A percentile compares a stretch with the other conserved stretches of the same genome.
These are phyloP conservation scores for Thalassarche chlororhynchos DNA, from an alignment of 2,113 vertebrate genomes.

Conservation along the genomic window DNA sequence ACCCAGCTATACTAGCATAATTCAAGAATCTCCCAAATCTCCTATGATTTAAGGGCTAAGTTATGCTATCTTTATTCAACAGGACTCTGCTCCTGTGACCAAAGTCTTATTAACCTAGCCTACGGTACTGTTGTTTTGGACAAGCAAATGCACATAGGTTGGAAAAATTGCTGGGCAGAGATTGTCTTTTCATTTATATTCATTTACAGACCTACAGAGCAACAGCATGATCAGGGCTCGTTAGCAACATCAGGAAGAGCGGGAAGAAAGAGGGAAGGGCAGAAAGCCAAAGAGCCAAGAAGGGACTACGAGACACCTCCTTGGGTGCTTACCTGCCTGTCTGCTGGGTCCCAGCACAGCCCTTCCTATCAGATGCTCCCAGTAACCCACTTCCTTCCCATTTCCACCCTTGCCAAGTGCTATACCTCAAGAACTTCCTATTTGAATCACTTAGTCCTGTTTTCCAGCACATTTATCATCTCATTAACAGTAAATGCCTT, in stretches of 20 bases:
- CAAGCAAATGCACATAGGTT: neutral
- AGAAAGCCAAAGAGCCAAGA: neutral
- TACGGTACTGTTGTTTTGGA: neutral
- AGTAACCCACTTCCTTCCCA: neutral
- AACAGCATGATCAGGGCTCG: neutral
- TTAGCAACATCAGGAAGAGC: neutral
- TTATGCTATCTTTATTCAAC: neutral
- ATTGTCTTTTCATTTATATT: neutral
- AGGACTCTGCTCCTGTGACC: neutral
- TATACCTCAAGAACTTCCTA: neutral
- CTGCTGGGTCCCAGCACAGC: neutral
- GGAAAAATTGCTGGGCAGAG: neutral
- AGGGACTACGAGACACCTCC: neutral
- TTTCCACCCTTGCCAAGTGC: neutral
- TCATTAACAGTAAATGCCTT: neutral
- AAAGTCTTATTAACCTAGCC: neutral
- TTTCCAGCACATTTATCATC: constrained; percentile 33
- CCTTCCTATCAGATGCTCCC: neutral
- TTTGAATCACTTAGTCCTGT: constrained; percentile 21
- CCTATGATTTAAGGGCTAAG: neutral
- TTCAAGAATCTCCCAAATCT: neutral
- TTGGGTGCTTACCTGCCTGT: neutral
- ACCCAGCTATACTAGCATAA: neutral
- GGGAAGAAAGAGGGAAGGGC: neutral
- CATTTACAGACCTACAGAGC: neutral